Evolutionary conservation across 2,888 invertebrate genomes (phyloP).

Genomic region (Meganola albula): DNA sequence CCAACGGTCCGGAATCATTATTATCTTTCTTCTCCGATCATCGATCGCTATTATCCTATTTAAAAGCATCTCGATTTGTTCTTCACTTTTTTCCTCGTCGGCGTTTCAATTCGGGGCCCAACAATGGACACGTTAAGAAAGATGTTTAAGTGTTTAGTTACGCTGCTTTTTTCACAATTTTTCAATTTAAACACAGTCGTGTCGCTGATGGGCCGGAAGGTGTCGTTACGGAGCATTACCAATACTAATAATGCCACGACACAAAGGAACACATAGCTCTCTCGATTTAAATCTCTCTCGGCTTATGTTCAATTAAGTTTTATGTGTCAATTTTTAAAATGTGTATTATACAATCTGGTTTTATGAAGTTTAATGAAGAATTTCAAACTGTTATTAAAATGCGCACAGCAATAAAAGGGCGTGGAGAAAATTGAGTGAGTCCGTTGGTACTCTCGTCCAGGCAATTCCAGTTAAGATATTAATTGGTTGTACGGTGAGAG

Average conservation of each 20-base stretch:
- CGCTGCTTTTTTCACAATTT: constrained; percentile 73
- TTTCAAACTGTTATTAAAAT: constrained; percentile 45
- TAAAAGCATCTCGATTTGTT: constrained; percentile 76
- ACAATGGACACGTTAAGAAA: constrained; percentile 74
- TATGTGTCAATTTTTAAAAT: constrained; percentile 33
- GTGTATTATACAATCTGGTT: constrained; percentile 28
- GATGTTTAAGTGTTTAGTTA: constrained; percentile 76
- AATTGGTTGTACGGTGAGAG: constrained; percentile 52
- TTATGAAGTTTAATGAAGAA: constrained; percentile 40
- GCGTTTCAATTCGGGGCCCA: constrained; percentile 66
- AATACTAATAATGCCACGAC: constrained; percentile 55
- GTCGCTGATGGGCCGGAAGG: constrained; percentile 72
- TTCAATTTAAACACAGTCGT: constrained; percentile 73
- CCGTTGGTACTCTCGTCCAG: constrained; percentile 42
- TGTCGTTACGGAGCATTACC: constrained; percentile 69
- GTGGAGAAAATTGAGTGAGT: constrained; percentile 43
- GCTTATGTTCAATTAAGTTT: constrained; percentile 30
- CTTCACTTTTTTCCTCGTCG: constrained; percentile 59
- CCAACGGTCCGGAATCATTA: constrained; percentile 68
- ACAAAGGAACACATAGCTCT: constrained; percentile 40
- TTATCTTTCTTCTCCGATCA: constrained; percentile 74
- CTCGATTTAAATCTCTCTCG: constrained; percentile 32
- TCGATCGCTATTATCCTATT: constrained; percentile 76
- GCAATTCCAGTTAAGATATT: constrained; percentile 68
- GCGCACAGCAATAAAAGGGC: constrained; percentile 50